phyloP scores from a whole-genome alignment of 2,888 invertebrate species.

The Ophion ellenae region DNA sequence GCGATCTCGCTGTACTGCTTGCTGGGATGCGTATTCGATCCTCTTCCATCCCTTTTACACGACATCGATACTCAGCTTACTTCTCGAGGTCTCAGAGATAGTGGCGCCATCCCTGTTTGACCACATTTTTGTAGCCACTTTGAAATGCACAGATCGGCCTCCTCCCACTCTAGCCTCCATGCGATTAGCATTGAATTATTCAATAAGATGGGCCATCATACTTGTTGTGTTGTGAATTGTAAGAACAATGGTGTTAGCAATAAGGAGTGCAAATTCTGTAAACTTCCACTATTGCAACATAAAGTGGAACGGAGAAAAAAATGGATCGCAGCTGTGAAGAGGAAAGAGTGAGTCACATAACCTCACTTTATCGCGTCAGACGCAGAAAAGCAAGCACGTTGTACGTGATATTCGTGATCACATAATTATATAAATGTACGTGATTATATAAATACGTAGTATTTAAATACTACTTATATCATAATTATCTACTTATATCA shows the following conservation, averaged over 20 bases:
- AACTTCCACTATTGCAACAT: conserved; percentile 14
- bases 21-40: too few species aligned
- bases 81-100: too few species aligned
- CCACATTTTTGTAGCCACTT: too few species aligned
- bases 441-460: conserved; percentile 13
- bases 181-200: conserved; percentile 27
- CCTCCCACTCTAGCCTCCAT: too few species aligned
- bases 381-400: conserved; percentile 27
- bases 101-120: too few species aligned
- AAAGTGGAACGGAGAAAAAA: conserved; percentile 22
- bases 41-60: too few species aligned
- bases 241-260: conserved; percentile 28
- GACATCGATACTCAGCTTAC: too few species aligned
- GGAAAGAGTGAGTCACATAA: conserved; percentile 25
- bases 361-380: conserved; percentile 29
- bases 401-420: conserved; percentile 26
- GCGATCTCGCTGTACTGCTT: too few species aligned
- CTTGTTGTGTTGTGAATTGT: conserved; percentile 34
- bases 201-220: conserved; percentile 24
- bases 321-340: conserved; percentile 33
- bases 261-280: conserved; percentile 8
- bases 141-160: too few species aligned
- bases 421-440: conserved; percentile 4
- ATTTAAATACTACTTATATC: conserved; percentile 23
- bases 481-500: conserved; percentile 15